Evolutionary conservation across 2,797 vertebrate genomes (phyloP).

Genomic region (Hippopotamyrus pictus): DNA sequence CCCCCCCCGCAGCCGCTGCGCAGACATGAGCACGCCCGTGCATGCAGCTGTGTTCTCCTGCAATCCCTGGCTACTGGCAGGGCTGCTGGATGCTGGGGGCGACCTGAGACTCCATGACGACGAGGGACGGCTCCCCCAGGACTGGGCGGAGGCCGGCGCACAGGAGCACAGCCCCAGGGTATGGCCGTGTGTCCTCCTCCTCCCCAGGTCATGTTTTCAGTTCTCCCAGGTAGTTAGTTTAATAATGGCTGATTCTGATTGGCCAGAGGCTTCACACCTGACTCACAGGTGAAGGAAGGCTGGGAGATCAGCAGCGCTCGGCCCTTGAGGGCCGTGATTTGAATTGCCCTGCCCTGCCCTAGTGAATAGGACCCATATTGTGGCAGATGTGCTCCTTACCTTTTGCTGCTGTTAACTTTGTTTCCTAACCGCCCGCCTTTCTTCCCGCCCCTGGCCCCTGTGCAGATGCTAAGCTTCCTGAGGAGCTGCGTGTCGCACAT

Average conservation of each 20-base stretch:
- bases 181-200: not conserved
- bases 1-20: slow-evolving; percentile 62
- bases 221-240: not conserved
- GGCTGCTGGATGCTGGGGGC: slow-evolving; percentile 71
- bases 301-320: not conserved
- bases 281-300: not conserved
- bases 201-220: not conserved
- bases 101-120: slow-evolving; percentile 72
- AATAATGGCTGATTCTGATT: not conserved
- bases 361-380: not conserved
- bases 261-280: not conserved
- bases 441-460: not conserved
- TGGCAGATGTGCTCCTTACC: not conserved
- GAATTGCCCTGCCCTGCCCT: not conserved
- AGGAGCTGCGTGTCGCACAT: slow-evolving; percentile 63
- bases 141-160: slow-evolving; percentile 65
- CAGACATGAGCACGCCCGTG: slow-evolving; percentile 73
- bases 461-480: slow-evolving; percentile 73
- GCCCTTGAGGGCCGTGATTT: not conserved
- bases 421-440: not conserved
- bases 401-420: not conserved
- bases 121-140: slow-evolving; percentile 56
- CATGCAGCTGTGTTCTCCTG: slow-evolving; percentile 78
- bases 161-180: slow-evolving; percentile 61
- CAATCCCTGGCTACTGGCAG: slow-evolving; percentile 66